Percentiles rank a stretch among this genome's conserved stretches.
These are phyloP conservation scores for Arvicola amphibius DNA, from an alignment of 2,797 vertebrate genomes.

Conservation along the genomic window DNA sequence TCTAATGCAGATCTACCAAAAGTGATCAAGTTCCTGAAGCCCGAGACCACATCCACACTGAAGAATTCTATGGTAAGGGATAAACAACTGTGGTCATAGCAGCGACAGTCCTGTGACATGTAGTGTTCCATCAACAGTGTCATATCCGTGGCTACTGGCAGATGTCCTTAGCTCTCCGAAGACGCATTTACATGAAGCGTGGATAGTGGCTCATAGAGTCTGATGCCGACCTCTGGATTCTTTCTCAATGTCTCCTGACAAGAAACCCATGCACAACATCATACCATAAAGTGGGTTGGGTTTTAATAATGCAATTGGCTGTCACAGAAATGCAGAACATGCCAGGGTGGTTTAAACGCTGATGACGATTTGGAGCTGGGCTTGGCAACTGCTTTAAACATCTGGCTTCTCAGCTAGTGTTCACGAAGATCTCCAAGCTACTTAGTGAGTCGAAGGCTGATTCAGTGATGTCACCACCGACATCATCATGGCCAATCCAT, in stretches of 20 bases:
- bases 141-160: background rate
- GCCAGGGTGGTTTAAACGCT: background rate
- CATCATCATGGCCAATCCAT: constrained; percentile 59
- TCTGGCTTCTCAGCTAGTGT: background rate
- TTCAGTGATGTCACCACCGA: constrained; percentile 48
- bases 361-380: background rate
- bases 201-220: background rate
- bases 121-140: background rate
- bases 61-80: background rate
- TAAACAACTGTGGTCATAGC: background rate
- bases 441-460: constrained; percentile 19
- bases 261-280: background rate
- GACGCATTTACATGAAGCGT: background rate
- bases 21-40: background rate
- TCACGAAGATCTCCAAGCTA: constrained; percentile 55
- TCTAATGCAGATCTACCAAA: background rate
- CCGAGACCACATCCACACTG: background rate
- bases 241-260: background rate
- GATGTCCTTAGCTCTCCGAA: background rate
- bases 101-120: background rate
- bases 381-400: constrained; percentile 31
- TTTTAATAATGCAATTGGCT: background rate
- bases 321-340: background rate
- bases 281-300: background rate
- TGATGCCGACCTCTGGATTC: background rate